Evolutionary conservation across 2,113 vertebrate genomes (phyloP).

Genomic region (Centropus bengalensis): DNA sequence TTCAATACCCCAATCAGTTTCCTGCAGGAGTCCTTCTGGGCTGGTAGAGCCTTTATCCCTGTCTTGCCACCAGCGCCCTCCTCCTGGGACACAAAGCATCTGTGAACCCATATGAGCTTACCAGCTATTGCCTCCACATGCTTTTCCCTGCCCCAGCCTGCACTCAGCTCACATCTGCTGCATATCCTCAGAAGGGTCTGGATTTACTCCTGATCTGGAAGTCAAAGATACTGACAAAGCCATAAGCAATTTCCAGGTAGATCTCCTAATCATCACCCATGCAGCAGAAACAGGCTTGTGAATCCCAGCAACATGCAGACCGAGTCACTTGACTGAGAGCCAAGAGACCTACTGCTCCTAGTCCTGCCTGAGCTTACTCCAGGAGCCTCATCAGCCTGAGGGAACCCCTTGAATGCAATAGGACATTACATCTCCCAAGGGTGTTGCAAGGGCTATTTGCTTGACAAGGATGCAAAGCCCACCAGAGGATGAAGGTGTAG

Average conservation of each 20-base stretch:
- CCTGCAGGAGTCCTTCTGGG: neutral
- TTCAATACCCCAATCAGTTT: neutral
- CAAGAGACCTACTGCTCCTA: neutral
- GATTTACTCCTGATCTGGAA: neutral
- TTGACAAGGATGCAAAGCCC: neutral
- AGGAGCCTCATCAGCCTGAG: neutral
- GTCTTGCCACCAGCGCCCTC: neutral
- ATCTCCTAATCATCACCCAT: neutral
- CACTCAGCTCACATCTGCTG: neutral
- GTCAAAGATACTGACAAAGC: neutral
- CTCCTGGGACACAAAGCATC: neutral
- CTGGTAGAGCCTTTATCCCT: neutral
- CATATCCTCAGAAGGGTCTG: neutral
- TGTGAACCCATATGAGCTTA: neutral
- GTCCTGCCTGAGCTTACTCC: neutral
- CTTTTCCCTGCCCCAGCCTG: neutral
- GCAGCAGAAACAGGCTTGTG: neutral
- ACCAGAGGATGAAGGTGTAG: neutral
- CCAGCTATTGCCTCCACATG: rapidly evolving
- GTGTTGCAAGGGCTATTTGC: neutral
- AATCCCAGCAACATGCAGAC: neutral
- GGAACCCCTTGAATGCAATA: neutral
- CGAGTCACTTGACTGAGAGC: neutral
- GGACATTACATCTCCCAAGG: neutral
- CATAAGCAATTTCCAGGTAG: neutral